Conservation (phyloP, 2,113 vertebrate species). For the Eubucco bourcierii region DNA sequence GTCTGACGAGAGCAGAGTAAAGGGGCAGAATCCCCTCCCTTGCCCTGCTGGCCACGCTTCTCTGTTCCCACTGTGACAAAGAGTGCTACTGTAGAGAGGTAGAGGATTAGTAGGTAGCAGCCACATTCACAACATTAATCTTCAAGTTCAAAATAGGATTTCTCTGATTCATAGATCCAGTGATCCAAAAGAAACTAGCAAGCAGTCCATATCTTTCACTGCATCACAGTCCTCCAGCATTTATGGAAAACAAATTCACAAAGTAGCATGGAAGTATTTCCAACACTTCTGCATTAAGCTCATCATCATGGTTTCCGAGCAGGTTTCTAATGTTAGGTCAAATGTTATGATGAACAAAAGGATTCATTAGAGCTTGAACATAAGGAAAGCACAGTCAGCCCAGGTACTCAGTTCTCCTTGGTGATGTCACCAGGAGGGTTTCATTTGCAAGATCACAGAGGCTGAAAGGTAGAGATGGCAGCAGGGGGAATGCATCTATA, state of each 20-base stretch:
- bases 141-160: neutral
- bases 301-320: too few relatives aligned
- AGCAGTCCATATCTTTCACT: neutral
- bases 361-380: neutral
- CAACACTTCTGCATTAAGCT: neutral
- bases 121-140: neutral
- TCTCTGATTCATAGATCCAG: neutral
- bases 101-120: neutral
- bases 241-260: neutral
- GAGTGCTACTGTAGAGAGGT: neutral
- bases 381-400: neutral
- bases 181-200: neutral
- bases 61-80: constrained; percentile 31
- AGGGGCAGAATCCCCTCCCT: too few relatives aligned
- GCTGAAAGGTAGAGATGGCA: neutral
- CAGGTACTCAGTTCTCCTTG: neutral
- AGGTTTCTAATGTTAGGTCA: neutral
- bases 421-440: rapidly evolving
- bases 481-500: neutral
- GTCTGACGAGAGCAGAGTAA: too few relatives aligned
- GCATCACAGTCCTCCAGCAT: neutral
- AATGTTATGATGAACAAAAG: neutral
- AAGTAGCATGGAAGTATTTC: neutral
- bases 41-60: too few relatives aligned
- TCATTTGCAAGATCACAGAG: neutral